phyloP scores from a whole-genome alignment of 2,888 invertebrate genomes.

The Phoenoteleia sp. region DNA sequence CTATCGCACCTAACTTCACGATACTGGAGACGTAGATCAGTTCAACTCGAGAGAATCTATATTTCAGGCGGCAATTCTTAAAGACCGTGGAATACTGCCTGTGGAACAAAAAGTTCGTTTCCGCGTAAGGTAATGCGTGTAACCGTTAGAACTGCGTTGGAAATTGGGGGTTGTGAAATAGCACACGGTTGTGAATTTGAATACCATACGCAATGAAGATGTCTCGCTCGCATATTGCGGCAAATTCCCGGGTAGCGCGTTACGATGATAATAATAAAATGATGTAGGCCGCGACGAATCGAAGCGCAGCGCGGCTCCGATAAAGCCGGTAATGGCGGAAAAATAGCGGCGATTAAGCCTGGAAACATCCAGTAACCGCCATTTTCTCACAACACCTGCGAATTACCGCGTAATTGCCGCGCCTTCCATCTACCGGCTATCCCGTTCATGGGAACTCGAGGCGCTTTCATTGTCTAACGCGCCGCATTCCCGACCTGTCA shows the following conservation, averaged over 20 bases:
- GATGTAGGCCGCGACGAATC: constrained; percentile 68
- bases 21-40: neutral
- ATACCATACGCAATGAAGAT: constrained; percentile 54
- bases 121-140: neutral
- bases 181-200: constrained; percentile 43
- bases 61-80: neutral
- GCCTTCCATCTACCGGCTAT: constrained; percentile 80
- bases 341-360: constrained; percentile 85
- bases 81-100: neutral
- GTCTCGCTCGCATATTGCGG: constrained; percentile 44
- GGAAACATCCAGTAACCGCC: constrained; percentile 84
- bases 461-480: constrained; percentile 83
- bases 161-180: constrained; percentile 15
- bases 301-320: constrained; percentile 77
- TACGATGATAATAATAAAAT: constrained; percentile 66
- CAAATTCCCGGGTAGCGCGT: constrained; percentile 56
- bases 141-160: constrained; percentile 17
- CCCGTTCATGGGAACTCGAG: constrained; percentile 84
- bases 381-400: constrained; percentile 86
- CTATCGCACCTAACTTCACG: neutral
- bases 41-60: neutral
- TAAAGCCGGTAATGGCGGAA: constrained; percentile 84
- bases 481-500: constrained; percentile 75
- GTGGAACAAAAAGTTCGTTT: neutral
- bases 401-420: constrained; percentile 85